A percentile compares a stretch with the other conserved stretches of the same genome.
These are phyloP conservation scores for Rotaria socialis DNA, from an alignment of 2,888 invertebrate species.

Conservation along the genomic window DNA sequence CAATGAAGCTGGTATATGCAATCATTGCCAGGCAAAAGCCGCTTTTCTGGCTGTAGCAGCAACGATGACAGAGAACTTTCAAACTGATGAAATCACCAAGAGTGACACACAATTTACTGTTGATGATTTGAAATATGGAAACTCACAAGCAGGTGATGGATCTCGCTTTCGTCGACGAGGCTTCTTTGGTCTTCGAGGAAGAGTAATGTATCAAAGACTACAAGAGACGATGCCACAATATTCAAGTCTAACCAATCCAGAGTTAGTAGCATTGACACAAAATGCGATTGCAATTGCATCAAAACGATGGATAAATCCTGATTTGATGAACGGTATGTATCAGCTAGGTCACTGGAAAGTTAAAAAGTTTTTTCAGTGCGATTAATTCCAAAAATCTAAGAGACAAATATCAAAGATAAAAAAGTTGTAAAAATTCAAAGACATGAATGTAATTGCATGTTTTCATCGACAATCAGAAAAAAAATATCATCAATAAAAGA, in stretches of 20 bases:
- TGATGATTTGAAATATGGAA: background rate
- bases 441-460: no score
- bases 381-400: background rate
- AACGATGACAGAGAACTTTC: background rate
- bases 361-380: no score
- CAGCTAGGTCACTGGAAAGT: no score
- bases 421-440: no score
- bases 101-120: background rate
- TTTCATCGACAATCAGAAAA: no score
- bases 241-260: background rate
- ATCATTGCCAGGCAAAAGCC: background rate
- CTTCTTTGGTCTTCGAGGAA: background rate
- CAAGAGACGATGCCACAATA: background rate
- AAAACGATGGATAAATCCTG: background rate
- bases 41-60: background rate
- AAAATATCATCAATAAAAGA: no score
- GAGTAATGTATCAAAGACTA: background rate
- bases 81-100: background rate
- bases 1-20: background rate
- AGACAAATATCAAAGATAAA: no score
- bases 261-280: background rate
- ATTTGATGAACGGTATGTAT: background rate
- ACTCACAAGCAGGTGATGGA: background rate
- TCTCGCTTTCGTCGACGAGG: background rate
- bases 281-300: background rate